Base-by-base conservation (phyloP, 2,797 vertebrate genomes). In the Coilia nasus region DNA sequence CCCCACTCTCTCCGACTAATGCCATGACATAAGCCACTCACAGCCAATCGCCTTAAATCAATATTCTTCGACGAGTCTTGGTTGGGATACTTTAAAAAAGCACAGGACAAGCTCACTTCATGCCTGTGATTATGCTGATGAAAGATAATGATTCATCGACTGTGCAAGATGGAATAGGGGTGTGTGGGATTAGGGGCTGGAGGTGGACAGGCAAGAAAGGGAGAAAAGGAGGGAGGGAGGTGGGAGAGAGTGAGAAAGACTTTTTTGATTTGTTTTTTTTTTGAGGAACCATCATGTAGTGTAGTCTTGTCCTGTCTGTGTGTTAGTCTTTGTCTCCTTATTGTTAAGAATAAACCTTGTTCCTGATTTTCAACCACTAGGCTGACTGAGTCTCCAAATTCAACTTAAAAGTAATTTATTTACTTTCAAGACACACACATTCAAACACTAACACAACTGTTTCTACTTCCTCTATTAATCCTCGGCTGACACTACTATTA, bases 21-120 rank as follows among this genome's bases (percentile, higher is more conserved):
- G 89, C 89, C 84, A 88, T 87, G 17, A 47, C 88, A 81, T 88
- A 87, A 85, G 88, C 60, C 78, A 83, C 57, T 82, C 2, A 47
- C 56, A 82, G 85, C 88, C 84, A 89, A 84, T 89, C 87, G 88
- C 87, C 75, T 81, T 85, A 78, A 88, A 92, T 91, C 87, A 89
- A 88, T 85, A 64, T 81, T 83, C 54, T 86, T 89, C 75, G 47
- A 89, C 83, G 81, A 84, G 78, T 80, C 82, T 86, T 31, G 19
- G 83, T 35, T 71, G 46, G 82, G 82, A 78, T 78, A 31, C 59
- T 81, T 84, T 81, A 14, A 17, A 84, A 67, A 62, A 17, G 47
- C 17, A 21, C 81, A 87, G 82, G 35, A 81, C 84, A 60, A 71
- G 31, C 35, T 7, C 17, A 78, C 67, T 78, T 44, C 71, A 78